These are phyloP conservation scores for Eumeta japonica DNA, from an alignment of 1,140 invertebrate genomes.

Conservation along the genomic window DNA sequence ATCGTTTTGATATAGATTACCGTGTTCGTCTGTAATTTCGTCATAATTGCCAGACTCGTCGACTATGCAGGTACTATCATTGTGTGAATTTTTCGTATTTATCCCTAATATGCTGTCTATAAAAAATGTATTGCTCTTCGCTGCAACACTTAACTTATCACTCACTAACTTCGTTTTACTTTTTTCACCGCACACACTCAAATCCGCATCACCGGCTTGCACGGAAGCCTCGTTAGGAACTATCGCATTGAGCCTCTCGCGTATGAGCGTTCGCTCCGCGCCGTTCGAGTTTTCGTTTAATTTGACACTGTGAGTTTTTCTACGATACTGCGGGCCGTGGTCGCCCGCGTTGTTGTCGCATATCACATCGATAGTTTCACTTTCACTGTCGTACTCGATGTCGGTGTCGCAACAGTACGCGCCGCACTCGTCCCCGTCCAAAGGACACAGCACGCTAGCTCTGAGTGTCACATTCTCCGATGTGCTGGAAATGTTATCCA, in stretches of 20 bases:
- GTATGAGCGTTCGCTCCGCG: too few species aligned
- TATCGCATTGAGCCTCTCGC: too few species aligned
- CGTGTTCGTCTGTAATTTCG: constrained; percentile 43
- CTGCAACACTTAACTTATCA: constrained; percentile 13
- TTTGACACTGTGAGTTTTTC: too few species aligned
- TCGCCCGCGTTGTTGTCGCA: constrained; percentile 41
- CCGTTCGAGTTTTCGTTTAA: too few species aligned
- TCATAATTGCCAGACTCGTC: constrained; percentile 23
- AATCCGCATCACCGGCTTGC: too few species aligned
- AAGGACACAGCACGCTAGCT: constrained; percentile 13
- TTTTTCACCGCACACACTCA: too few species aligned
- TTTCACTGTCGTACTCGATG: constrained; percentile 45
- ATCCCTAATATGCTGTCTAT: constrained; percentile 51
- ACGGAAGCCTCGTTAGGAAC: too few species aligned
- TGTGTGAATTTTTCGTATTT: constrained; percentile 27
- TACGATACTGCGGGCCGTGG: too few species aligned
- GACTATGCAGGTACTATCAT: constrained; percentile 5
- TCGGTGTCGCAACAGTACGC: constrained; percentile 26
- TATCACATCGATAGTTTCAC: constrained; percentile 49
- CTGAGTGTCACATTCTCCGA: constrained; percentile 30
- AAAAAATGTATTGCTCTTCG: constrained; percentile 47
- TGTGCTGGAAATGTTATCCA: constrained; percentile 35
- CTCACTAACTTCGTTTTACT: background rate
- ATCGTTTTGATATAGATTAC: constrained; percentile 34
- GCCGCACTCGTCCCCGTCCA: constrained; percentile 16